These are phyloP conservation scores for Solea solea DNA, from an alignment of 2,113 vertebrate genomes.

Conservation along the genomic window DNA sequence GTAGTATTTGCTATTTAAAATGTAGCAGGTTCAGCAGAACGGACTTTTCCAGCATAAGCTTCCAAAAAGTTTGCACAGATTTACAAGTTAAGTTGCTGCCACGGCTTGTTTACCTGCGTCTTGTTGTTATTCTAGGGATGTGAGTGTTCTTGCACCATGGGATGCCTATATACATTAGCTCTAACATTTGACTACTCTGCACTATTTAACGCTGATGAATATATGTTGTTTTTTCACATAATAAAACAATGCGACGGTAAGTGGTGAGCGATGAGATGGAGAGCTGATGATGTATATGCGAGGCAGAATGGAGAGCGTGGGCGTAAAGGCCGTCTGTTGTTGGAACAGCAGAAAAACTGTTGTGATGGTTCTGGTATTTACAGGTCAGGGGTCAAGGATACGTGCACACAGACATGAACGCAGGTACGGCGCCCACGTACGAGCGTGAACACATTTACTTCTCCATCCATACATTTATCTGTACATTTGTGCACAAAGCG, in stretches of 20 bases:
- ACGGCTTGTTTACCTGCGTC: no score
- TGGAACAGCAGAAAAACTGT: slow-evolving; percentile 36
- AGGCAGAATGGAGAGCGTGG: slow-evolving; percentile 48
- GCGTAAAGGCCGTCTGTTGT: slow-evolving; percentile 37
- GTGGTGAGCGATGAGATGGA: neutral
- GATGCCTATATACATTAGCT: neutral
- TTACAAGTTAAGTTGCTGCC: no score
- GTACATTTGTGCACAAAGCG: slow-evolving; percentile 27
- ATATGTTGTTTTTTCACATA: neutral
- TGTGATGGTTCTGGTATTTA: slow-evolving; percentile 25
- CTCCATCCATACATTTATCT: neutral
- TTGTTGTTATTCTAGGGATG: no score
- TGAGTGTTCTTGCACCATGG: neutral
- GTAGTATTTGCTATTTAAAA: neutral
- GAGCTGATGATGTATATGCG: slow-evolving; percentile 10
- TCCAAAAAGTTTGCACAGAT: no score
- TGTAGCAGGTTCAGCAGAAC: no score
- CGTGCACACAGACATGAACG: slow-evolving; percentile 19
- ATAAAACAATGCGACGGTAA: neutral
- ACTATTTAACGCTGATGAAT: neutral
- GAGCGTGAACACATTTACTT: neutral
- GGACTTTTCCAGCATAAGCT: no score
- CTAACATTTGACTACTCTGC: neutral
- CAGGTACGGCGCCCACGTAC: slow-evolving; percentile 28
- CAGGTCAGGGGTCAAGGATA: slow-evolving; percentile 57